phyloP scores from a whole-genome alignment of 2,797 vertebrate genomes.

The Thamnophis elegans region DNA sequence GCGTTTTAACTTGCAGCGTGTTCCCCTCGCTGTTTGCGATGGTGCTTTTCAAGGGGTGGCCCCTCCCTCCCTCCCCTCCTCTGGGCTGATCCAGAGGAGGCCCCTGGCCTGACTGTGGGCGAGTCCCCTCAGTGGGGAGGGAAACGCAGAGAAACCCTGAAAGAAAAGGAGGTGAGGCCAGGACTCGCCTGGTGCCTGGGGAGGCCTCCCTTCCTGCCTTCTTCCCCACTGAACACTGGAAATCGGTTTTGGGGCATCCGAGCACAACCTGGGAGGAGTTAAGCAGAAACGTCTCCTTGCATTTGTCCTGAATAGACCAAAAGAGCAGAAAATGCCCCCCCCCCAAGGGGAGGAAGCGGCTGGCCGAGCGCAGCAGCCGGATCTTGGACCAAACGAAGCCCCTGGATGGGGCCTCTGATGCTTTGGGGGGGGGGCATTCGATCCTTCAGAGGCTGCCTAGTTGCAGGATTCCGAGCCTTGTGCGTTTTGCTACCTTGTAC shows the following conservation, averaged over 20 bases:
- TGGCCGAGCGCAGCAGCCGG: rapidly evolving
- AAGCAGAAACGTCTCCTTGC: neutral
- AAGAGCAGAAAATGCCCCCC: neutral
- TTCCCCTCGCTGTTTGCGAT: neutral
- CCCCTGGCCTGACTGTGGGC: neutral
- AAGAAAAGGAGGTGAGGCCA: neutral
- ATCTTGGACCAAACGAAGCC: neutral
- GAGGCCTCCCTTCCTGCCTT: neutral
- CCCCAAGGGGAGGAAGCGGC: too few species aligned
- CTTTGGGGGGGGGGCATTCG: too few species aligned
- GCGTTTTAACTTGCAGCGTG: neutral
- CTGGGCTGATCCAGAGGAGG: neutral
- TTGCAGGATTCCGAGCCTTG: neutral
- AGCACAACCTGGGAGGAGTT: neutral
- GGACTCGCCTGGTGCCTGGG: neutral
- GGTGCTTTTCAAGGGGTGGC: neutral
- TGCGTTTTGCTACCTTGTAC: neutral
- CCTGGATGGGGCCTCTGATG: rapidly evolving
- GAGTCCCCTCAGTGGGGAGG: neutral
- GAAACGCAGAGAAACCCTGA: neutral
- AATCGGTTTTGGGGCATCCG: neutral
- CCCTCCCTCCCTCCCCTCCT: neutral
- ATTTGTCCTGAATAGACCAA: neutral
- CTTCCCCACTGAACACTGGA: neutral
- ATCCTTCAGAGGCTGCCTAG: neutral